Evolutionary conservation across 2,888 invertebrate genomes (phyloP).

Genomic region (Dicycla oo): DNA sequence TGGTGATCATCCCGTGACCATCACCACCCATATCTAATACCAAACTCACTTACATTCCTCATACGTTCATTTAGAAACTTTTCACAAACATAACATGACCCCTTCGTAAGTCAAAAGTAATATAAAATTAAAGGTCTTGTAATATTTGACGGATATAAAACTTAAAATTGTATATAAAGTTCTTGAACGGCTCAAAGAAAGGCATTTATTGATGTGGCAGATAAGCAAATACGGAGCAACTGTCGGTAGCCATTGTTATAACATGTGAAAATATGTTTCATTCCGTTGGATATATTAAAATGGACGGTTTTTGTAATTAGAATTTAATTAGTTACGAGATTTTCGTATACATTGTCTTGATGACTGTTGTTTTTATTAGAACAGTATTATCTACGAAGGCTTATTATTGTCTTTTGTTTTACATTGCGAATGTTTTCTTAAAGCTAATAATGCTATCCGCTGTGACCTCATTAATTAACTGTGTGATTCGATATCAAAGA

Average conservation of each 20-base stretch:
- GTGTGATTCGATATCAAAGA: neutral
- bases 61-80: slow-evolving; percentile 72
- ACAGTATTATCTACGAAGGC: slow-evolving; percentile 5
- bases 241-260: slow-evolving; percentile 88
- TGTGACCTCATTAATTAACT: neutral
- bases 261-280: slow-evolving; percentile 84
- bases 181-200: slow-evolving; percentile 82
- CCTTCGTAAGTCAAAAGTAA: neutral
- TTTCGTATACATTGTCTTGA: slow-evolving; percentile 55
- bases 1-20: slow-evolving; percentile 83
- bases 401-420: slow-evolving; percentile 40
- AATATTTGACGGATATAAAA: slow-evolving; percentile 74
- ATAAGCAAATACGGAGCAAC: slow-evolving; percentile 83
- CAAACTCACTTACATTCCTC: slow-evolving; percentile 73
- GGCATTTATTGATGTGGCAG: slow-evolving; percentile 84
- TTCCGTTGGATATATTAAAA: slow-evolving; percentile 80
- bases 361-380: slow-evolving; percentile 23
- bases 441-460: too few relatives aligned
- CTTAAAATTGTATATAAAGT: slow-evolving; percentile 86
- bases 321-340: slow-evolving; percentile 80
- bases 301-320: slow-evolving; percentile 81
- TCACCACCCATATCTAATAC: slow-evolving; percentile 83
- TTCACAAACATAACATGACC: slow-evolving; percentile 60
- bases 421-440: slow-evolving; percentile 21
- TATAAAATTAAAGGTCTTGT: slow-evolving; percentile 52